Evolutionary conservation across 2,113 vertebrate genomes (phyloP).

Genomic region (Bambusicola thoracicus): DNA sequence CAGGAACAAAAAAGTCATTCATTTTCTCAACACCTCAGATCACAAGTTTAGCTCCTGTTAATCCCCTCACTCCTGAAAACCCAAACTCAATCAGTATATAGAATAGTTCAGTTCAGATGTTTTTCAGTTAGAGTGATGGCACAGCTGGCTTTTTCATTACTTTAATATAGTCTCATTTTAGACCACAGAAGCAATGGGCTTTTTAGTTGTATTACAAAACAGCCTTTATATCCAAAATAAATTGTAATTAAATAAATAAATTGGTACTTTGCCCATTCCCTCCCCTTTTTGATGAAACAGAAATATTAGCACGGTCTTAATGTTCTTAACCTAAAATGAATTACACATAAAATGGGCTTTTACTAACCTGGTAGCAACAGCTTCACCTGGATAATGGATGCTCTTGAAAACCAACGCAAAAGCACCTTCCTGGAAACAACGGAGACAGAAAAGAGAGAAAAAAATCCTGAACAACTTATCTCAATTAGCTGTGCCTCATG

Average conservation of each 20-base stretch:
- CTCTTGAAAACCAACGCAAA: constrained; percentile 97
- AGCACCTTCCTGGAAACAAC: constrained; percentile 88
- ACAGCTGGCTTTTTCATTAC: not conserved
- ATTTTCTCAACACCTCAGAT: not conserved
- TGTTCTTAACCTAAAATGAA: not conserved
- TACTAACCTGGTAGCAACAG: constrained; percentile 91
- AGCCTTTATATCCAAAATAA: not conserved
- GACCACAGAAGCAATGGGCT: not conserved
- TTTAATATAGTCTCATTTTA: not conserved
- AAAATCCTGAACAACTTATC: not conserved
- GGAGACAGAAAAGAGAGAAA: not conserved
- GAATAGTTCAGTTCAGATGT: constrained; percentile 18
- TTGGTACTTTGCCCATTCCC: not conserved
- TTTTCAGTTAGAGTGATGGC: not conserved
- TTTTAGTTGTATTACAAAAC: not conserved
- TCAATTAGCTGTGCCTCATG: constrained; percentile 18
- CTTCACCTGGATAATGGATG: constrained; percentile 91
- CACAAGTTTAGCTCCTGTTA: constrained; percentile 3
- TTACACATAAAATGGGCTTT: not conserved
- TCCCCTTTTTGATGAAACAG: not conserved
- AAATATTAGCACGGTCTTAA: not conserved
- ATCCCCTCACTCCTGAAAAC: not conserved
- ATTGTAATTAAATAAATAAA: not conserved
- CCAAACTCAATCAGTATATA: constrained; percentile 3
- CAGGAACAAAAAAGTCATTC: not conserved